phyloP scores from a whole-genome alignment of 2,888 invertebrate species.

The Xestoiulus laeticollis region DNA sequence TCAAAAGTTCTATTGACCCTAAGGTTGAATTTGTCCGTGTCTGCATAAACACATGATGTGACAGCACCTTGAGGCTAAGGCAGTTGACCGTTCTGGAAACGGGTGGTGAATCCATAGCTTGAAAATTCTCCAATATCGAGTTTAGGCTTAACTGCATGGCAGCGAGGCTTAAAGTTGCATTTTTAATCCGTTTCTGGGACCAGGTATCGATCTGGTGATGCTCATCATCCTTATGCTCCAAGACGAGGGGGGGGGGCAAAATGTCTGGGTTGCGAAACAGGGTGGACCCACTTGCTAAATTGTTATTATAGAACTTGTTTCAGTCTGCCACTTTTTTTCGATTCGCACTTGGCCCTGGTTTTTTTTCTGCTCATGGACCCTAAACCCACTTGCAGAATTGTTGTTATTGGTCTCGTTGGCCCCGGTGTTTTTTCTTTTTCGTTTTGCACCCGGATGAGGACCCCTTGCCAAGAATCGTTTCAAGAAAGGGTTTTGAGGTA shows the following conservation, averaged over 20 bases:
- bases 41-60: not conserved
- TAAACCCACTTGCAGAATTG: not conserved
- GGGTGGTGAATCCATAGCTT: not conserved
- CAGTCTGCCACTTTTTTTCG: not conserved
- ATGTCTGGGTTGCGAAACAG: not conserved
- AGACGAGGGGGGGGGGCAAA: not conserved
- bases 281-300: constrained; percentile 12
- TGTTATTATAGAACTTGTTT: not conserved
- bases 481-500: constrained; percentile 24
- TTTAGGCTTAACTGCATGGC: not conserved
- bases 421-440: not conserved
- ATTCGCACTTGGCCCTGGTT: not conserved
- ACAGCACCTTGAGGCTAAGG: not conserved
- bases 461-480: not conserved
- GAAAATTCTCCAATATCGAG: not conserved
- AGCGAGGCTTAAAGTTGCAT: not conserved
- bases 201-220: not conserved
- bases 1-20: too few relatives aligned
- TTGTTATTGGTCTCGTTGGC: not conserved
- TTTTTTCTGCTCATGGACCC: not conserved
- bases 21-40: too few relatives aligned
- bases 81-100: not conserved
- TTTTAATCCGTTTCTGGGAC: not conserved
- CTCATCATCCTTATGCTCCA: not conserved
- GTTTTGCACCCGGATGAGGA: not conserved